phyloP scores from a whole-genome alignment of 2,797 vertebrate species.

The Hipposideros larvatus region DNA sequence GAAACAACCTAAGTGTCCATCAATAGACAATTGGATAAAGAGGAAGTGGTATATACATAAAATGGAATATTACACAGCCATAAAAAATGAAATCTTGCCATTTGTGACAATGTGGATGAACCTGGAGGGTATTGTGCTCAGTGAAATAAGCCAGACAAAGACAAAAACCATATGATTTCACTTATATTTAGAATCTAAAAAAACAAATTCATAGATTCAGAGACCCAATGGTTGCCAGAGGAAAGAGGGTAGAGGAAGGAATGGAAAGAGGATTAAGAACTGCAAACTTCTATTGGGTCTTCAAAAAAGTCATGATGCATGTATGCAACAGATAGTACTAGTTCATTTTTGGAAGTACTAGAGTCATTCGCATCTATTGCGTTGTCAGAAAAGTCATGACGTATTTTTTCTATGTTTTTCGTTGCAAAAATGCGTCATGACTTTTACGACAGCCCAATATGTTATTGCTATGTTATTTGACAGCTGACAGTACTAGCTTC shows the following conservation, averaged over 20 bases:
- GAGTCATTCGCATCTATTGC: no score
- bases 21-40: not conserved
- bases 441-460: no score
- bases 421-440: no score
- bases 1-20: not conserved
- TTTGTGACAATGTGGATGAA: not conserved
- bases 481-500: no score
- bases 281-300: not conserved
- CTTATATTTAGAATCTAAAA: not conserved
- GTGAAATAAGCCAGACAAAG: not conserved
- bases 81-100: not conserved
- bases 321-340: no score
- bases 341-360: no score
- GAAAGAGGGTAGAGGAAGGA: not conserved
- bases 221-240: not conserved
- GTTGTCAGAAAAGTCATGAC: no score
- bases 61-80: not conserved
- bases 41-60: not conserved
- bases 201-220: not conserved
- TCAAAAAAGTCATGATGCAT: no score
- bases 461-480: no score
- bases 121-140: not conserved
- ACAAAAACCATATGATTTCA: not conserved
- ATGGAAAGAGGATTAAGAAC: not conserved
- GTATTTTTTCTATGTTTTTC: no score